phyloP scores from a whole-genome alignment of 2,113 vertebrate species.

The Heliornis fulica region DNA sequence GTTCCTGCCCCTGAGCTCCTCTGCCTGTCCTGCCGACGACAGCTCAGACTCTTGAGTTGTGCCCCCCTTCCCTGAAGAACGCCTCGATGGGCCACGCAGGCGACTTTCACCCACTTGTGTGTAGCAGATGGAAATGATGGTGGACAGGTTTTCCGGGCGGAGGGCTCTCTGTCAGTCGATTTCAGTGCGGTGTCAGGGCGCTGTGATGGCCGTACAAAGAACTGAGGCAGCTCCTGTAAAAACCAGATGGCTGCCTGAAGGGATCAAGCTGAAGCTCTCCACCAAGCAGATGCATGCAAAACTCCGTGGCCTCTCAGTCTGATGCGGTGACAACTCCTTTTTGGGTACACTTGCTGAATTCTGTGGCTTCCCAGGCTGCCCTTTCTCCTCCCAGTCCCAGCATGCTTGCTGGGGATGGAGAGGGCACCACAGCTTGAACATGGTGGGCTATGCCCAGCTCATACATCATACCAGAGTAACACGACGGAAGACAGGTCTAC shows the following conservation, averaged over 20 bases:
- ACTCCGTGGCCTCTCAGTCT: background rate
- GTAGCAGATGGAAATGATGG: background rate
- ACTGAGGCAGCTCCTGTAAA: background rate
- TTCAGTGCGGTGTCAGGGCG: background rate
- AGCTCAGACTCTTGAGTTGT: background rate
- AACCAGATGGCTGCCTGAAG: background rate
- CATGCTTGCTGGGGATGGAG: background rate
- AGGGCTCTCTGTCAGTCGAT: background rate
- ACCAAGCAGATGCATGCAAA: background rate
- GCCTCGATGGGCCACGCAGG: background rate
- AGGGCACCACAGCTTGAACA: background rate
- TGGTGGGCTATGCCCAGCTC: background rate
- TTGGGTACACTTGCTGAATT: background rate
- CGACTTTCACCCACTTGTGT: fast-evolving
- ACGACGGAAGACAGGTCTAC: fast-evolving
- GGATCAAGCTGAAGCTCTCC: background rate
- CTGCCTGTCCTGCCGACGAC: background rate
- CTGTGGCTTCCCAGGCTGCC: background rate
- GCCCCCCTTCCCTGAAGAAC: background rate
- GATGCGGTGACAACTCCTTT: background rate
- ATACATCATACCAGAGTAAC: fast-evolving
- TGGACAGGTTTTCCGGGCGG: background rate
- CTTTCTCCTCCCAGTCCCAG: background rate
- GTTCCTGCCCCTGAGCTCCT: background rate
- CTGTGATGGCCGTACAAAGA: background rate